Percentiles rank a stretch among this genome's conserved stretches.
These are phyloP conservation scores for Tetranychus truncatus DNA, from an alignment of 2,888 invertebrate genomes.

Conservation along the genomic window DNA sequence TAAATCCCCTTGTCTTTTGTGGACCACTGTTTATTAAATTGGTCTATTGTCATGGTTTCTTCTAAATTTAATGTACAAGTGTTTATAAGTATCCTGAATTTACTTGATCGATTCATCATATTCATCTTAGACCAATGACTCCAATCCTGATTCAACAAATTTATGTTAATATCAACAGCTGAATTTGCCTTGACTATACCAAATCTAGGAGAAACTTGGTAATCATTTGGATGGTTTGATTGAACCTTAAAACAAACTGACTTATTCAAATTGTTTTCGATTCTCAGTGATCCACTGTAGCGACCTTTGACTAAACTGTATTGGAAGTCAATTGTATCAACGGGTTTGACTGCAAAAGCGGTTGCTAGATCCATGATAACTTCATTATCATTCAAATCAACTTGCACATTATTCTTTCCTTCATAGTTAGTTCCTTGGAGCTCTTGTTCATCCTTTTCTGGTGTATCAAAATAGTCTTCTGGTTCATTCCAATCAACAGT, in stretches of 20 bases:
- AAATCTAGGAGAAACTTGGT: slow-evolving; percentile 13
- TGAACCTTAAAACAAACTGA: slow-evolving; percentile 17
- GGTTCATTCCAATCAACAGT: slow-evolving; percentile 5
- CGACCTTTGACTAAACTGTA: not conserved
- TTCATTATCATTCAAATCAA: not conserved
- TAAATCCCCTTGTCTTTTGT: not conserved
- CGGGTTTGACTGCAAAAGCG: not conserved
- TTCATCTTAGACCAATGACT: not conserved
- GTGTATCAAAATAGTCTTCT: not conserved
- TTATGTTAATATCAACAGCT: not conserved
- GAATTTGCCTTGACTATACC: slow-evolving; percentile 2
- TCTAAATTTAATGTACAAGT: not conserved
- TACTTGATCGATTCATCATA: not conserved
- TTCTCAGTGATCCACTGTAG: not conserved
- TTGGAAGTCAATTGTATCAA: not conserved
- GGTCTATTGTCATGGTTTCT: not conserved
- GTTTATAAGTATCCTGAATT: not conserved
- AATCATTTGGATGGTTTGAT: slow-evolving; percentile 14
- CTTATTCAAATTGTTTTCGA: not conserved
- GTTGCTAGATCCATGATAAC: not conserved
- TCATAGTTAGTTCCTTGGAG: not conserved
- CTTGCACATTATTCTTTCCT: not conserved
- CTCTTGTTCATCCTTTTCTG: not conserved
- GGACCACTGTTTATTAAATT: not conserved
- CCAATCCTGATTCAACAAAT: not conserved